Evolutionary conservation across 2,113 vertebrate species (phyloP), one percentile per base, ranked within the genome.

Genomic region (Turnix velox): DNA sequence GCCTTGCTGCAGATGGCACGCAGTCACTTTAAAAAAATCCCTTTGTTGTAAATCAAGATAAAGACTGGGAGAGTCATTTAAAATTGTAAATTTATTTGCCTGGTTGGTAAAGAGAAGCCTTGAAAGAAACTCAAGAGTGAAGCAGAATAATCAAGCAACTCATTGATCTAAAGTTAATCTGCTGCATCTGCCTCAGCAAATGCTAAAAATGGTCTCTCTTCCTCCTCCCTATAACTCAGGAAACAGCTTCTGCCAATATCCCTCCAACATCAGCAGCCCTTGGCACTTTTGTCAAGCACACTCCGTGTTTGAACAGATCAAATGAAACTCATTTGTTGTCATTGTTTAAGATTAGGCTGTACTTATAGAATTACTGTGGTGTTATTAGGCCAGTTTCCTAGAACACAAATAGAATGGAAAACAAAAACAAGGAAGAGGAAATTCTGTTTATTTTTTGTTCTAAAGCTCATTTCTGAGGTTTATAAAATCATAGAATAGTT

Each of bases 81-180:
- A 84, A 96, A 96, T 93, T 95, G 83, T 97, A 75, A 96, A 93
- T 93, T 97, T 97, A 93, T 97, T 97, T 97, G 96, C 92, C 94
- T 96, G 93, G 93, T 92, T n/a, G 75, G 91, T 96, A 96, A 96
- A 97, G 96, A 93, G 92, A 96, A 96, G 89, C 3, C 68, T 87
- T 95, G 94, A 96, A 93, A 79, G 39, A 92, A 77, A 75, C 94
- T 91, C 5, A 1, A 91, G 92, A 95, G 92, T 92, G 90, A 96
- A 97, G 93, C 54, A 95, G 92, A 95, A 96, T 97, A 97, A 98
- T 98, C 96, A 98, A 94, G 96, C 95, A 96, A 93, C 92, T 97
- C 97, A 97, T 97, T 97, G 97, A 98, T 98, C 96, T 97, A 92
- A 97, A 97, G 95, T 96, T 95, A 94, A 97, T 94, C 42, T 75